A percentile compares a stretch with the other conserved stretches of the same genome.
Evolutionary conservation across 2,888 invertebrate genomes (phyloP).

Genomic region (Hirtodrosophila trivittata): DNA sequence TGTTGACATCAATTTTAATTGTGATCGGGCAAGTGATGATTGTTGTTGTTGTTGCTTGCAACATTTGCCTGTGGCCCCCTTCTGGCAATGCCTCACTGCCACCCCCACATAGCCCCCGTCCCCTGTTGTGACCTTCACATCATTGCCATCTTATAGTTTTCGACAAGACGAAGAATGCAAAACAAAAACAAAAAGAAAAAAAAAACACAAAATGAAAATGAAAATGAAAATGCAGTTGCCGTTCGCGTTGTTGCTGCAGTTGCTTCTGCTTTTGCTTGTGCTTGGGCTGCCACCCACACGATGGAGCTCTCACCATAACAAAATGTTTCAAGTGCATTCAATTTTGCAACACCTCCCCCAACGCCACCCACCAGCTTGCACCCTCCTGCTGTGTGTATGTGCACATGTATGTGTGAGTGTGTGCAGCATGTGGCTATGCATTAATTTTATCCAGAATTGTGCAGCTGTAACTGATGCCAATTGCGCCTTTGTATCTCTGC

Average conservation of each 20-base stretch:
- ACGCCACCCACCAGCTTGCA: background rate
- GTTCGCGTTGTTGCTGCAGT: background rate
- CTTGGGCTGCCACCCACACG: constrained; percentile 12
- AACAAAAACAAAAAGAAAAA: constrained; percentile 10
- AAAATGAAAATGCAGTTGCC: constrained; percentile 27
- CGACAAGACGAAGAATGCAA: constrained; percentile 46
- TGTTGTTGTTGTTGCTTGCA: constrained; percentile 22
- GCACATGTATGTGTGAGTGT: too few relatives aligned
- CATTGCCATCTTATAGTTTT: constrained; percentile 52
- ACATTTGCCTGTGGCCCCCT: background rate
- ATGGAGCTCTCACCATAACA: constrained; percentile 2
- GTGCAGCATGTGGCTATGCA: constrained; percentile 35
- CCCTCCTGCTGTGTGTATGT: background rate
- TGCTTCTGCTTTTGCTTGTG: too few relatives aligned
- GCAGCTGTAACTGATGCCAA: constrained; percentile 77
- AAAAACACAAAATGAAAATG: constrained; percentile 14
- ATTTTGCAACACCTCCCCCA: constrained; percentile 17
- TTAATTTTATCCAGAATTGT: constrained; percentile 76
- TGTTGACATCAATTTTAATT: constrained; percentile 77
- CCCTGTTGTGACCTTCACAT: constrained; percentile 41
- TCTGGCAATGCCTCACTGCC: background rate
- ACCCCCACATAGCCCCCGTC: background rate
- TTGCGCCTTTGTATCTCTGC: constrained; percentile 59
- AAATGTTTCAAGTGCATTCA: constrained; percentile 47
- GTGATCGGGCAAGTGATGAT: constrained; percentile 61